Evolutionary conservation across 2,888 invertebrate genomes (phyloP), one percentile per base, ranked within the genome.

Genomic region (Lepeophtheirus nordmannii): DNA sequence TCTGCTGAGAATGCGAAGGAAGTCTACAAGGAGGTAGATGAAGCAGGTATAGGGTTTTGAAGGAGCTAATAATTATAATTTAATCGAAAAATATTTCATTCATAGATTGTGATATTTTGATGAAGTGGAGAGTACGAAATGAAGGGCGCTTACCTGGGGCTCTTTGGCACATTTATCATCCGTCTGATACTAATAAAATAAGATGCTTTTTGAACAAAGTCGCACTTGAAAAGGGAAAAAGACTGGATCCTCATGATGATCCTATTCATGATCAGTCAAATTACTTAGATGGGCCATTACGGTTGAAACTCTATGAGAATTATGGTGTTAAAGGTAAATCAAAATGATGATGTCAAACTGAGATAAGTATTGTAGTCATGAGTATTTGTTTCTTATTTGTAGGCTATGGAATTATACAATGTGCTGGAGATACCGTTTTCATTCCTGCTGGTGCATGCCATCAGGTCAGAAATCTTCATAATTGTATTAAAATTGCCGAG

Each of bases 361-460:
- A 17, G 5, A 5, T 46, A 5, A n/a, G 8, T 17, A 46, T n/a
- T 14, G 8, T 17, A 1, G 17, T 46, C 53, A 46, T 46, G 17
- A 14, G 17, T 46, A n/a, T 58, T 23, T 20, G 5, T 58, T 30
- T 30, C 30, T 7, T 30, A 30, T 10, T 60, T 60, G 11, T 56
- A 30, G 64, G 93, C 67, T 96, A 91, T 78, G 89, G 93, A 14
- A 88, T 97, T 71, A 86, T 93, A 58, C 97, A 97, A 79, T 94
- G 91, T 75, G 80, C 89, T 62, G 97, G 97, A 9, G 97, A 97
- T 79, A 92, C 96, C 3, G 89, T 97, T 57, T 96, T 97, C 78
- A 92, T 97, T 70, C 96, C 97, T 22, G 96, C 96, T 0, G 97
- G 97, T 67, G 96, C 96, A n/a, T 94, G 96, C 8, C 97, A 97